phyloP scores from a whole-genome alignment of 2,888 invertebrate species.

The Metellina segmentata region DNA sequence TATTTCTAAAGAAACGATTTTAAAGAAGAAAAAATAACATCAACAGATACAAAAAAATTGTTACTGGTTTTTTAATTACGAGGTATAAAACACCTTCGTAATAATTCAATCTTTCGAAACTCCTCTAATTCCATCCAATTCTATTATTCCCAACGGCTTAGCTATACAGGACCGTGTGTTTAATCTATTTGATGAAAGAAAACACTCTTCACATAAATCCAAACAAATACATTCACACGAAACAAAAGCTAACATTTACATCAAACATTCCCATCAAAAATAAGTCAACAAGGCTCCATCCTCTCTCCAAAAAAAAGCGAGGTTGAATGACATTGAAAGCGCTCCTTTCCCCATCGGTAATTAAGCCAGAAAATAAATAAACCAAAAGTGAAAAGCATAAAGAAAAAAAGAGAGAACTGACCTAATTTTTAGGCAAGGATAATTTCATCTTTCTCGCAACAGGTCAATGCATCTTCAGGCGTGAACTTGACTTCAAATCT shows the following conservation, averaged over 20 bases:
- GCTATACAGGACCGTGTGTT: no score
- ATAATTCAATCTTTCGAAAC: no score
- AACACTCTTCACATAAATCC: not conserved
- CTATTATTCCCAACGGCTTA: no score
- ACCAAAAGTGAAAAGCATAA: not conserved
- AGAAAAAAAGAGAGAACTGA: conserved; percentile 41
- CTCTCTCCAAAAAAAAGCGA: not conserved
- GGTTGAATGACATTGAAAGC: conserved; percentile 66
- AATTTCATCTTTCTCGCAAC: conserved; percentile 37
- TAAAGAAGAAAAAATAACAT: no score
- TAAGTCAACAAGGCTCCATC: not conserved
- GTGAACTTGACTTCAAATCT: conserved; percentile 71
- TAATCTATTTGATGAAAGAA: not conserved
- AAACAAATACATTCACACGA: not conserved
- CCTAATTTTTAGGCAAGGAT: conserved; percentile 58
- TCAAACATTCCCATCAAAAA: not conserved
- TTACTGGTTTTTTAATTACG: no score
- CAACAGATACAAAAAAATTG: no score
- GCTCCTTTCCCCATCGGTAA: conserved; percentile 32
- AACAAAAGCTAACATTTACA: not conserved
- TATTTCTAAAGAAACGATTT: no score
- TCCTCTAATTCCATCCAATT: no score
- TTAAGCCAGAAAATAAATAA: conserved; percentile 47
- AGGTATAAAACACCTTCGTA: no score
- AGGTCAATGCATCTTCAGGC: conserved; percentile 59